A percentile compares a stretch with the other conserved stretches of the same genome.
Conservation (phyloP, 2,113 vertebrate species). For the Paramisgurnus dabryanus region DNA sequence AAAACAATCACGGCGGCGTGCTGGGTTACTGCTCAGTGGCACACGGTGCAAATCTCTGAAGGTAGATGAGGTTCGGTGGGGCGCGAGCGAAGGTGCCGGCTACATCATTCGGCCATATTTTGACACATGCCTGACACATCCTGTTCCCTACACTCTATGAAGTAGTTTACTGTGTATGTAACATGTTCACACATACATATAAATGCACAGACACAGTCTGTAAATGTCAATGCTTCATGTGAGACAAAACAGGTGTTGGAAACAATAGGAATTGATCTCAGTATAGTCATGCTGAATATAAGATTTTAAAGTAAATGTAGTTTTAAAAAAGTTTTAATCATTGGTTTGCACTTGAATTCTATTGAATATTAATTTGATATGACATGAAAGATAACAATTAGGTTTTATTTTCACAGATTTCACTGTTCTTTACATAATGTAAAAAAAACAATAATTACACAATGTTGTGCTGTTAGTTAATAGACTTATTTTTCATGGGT, state of each 20-base stretch:
- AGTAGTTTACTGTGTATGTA: constrained; percentile 5
- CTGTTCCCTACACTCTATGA: background rate
- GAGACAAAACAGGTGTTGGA: constrained; percentile 14
- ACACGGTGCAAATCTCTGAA: constrained; percentile 13
- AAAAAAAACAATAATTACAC: too few relatives aligned
- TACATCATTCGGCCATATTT: constrained; percentile 3
- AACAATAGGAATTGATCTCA: background rate
- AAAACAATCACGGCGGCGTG: constrained; percentile 69
- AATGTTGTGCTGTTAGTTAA: too few relatives aligned
- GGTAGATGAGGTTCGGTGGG: constrained; percentile 15
- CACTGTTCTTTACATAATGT: too few relatives aligned
- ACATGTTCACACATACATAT: constrained; percentile 29
- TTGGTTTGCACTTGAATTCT: too few relatives aligned
- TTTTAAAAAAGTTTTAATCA: too few relatives aligned
- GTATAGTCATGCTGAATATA: too few relatives aligned
- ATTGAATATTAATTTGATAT: too few relatives aligned
- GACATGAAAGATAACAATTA: too few relatives aligned
- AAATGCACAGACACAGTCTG: constrained; percentile 19
- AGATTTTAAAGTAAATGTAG: too few relatives aligned
- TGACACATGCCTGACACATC: constrained; percentile 32
- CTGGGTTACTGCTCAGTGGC: constrained; percentile 69
- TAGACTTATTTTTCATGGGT: too few relatives aligned
- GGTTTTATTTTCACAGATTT: too few relatives aligned
- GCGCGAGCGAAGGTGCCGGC: constrained; percentile 13
- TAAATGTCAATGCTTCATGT: background rate